Evolutionary conservation across 2,888 invertebrate genomes (phyloP).

Genomic region (Ennomos quercinarius): DNA sequence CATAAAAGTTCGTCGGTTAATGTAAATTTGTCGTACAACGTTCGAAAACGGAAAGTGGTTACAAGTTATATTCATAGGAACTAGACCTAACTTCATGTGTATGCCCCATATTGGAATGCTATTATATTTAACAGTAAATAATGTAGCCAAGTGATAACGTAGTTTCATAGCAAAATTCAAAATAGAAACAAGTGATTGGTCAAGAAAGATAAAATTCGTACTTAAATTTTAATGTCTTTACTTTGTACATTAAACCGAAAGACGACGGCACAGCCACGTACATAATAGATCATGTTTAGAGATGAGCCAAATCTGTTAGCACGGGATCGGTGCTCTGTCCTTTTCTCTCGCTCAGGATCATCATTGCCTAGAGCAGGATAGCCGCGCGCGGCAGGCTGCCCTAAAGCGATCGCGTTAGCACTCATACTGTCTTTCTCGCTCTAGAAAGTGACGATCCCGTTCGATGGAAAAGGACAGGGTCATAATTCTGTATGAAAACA

Average conservation of each 20-base stretch:
- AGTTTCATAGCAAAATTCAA: slow-evolving; percentile 14
- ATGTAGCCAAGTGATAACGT: neutral
- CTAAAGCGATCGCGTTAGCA: too few relatives aligned
- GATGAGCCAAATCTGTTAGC: neutral
- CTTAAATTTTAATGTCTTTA: slow-evolving; percentile 10
- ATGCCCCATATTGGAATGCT: slow-evolving; percentile 18
- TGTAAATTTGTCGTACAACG: too few relatives aligned
- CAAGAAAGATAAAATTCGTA: slow-evolving; percentile 14
- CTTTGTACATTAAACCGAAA: slow-evolving; percentile 11
- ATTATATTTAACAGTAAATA: slow-evolving; percentile 10
- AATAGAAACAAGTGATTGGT: slow-evolving; percentile 28
- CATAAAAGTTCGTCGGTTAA: too few relatives aligned
- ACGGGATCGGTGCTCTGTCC: too few relatives aligned
- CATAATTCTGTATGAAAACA: too few relatives aligned
- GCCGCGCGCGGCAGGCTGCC: too few relatives aligned
- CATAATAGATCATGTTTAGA: neutral
- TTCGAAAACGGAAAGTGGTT: too few relatives aligned
- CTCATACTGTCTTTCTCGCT: too few relatives aligned
- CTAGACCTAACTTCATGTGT: neutral
- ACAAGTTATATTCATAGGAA: slow-evolving; percentile 1
- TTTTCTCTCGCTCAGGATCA: too few relatives aligned
- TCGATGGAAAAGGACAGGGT: too few relatives aligned
- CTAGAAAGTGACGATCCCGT: too few relatives aligned
- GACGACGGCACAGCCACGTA: neutral
- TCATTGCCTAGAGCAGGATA: too few relatives aligned